Evolutionary conservation across 2,797 vertebrate species (phyloP).

Genomic region (Esox lucius): DNA sequence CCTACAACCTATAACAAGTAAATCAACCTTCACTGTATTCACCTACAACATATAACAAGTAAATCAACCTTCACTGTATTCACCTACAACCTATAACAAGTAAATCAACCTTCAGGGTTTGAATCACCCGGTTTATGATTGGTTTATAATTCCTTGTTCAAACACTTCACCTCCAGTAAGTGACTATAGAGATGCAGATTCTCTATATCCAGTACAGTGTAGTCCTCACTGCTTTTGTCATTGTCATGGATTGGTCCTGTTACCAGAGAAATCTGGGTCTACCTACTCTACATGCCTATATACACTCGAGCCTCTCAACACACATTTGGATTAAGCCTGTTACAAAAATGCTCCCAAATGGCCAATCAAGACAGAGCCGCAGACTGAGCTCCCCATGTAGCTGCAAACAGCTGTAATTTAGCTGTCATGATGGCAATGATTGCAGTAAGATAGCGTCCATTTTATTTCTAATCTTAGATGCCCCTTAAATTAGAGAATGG

Average conservation of each 20-base stretch:
- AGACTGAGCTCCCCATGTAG: neutral
- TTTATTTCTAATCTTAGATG: neutral
- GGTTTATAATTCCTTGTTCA: neutral
- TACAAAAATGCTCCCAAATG: neutral
- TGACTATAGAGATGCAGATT: neutral
- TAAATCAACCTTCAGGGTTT: too few relatives aligned
- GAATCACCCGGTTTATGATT: too few relatives aligned
- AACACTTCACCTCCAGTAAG: neutral
- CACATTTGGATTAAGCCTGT: neutral
- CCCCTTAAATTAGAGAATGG: neutral
- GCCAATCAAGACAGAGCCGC: neutral
- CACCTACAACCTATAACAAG: too few relatives aligned
- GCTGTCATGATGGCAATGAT: neutral
- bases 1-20: too few relatives aligned
- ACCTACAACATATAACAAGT: too few relatives aligned
- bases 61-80: too few relatives aligned
- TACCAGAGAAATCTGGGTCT: neutral
- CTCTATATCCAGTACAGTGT: neutral
- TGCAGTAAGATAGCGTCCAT: neutral
- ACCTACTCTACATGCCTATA: neutral
- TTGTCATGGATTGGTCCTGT: neutral
- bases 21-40: too few relatives aligned
- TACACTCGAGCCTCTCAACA: neutral
- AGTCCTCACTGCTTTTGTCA: neutral
- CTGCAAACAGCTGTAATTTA: constrained; percentile 2